Base-by-base conservation (phyloP, 2,888 invertebrate genomes). In the Cataglyphis altisquamis region DNA sequence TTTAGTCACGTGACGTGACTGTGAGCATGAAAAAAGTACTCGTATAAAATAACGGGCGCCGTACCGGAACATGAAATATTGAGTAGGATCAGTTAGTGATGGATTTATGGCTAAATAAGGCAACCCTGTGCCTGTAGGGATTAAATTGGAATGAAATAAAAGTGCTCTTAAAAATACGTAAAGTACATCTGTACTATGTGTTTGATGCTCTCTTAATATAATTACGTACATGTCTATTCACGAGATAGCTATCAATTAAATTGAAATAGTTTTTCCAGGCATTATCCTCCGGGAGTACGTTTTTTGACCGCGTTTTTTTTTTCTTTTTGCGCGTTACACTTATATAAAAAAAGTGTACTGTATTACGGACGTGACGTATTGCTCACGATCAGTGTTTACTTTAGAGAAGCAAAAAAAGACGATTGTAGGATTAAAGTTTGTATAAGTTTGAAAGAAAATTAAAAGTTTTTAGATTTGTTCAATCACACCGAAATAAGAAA, bases 11-110 rank as follows among this genome's bases (percentile, higher is more conserved):
- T 70, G 45, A 78, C 68, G 66, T 36, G 25, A 25, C 66, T 15
- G 45, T 41, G 29, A 18, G 39, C 67, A n/a, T 29, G 62, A 66
- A 67, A 57, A 62, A 60, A 45, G 45, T 60, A 21, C 52, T 74
- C 68, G 77, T 63, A 52, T 55, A 72, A 32, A 66, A 62, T 64
- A 55, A 67, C 39, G 25, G 64, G 72, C 32, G 21, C 41, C 32
- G 18, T 32, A 41, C 12, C 75, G 52, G n/a, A 52, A 52, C 18
- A 39, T 72, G 77, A 85, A 64, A 64, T 73, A 48, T 78, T 82
- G 57, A 48, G 55, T 48, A 29, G 36, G 10, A 62, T 66, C 39
- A 62, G 66, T 67, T 67, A 48, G 52, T 39, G 55, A 12, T 72
- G 63, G 52, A 78, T 78, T 78, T 45, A 68, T 48, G 32, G 18